Base-by-base conservation (phyloP, 2,888 invertebrate genomes). In the Caenorhabditis sp. region DNA sequence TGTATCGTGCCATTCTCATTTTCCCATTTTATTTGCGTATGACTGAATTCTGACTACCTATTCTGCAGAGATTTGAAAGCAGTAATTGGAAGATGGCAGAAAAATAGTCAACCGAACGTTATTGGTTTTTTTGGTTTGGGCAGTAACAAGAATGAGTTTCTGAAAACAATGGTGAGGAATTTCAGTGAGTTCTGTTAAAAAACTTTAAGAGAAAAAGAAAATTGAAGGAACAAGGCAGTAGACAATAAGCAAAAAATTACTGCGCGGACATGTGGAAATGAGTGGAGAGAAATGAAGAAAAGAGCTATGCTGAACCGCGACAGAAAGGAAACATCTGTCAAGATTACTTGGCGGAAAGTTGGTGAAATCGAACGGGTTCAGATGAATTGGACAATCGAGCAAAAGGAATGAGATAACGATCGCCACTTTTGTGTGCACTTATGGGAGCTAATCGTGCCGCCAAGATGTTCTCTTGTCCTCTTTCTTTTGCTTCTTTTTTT, bases 371-470 rank as follows among this genome's bases (percentile, higher is more conserved):
- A 47, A 47, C 47, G 47, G 47, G 56, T 47, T 18, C 32, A 22
- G 15, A 32, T 18, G 24, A 3, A 24, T 24, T 20, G 32, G 32
- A n/a, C n/a, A n/a, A n/a, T 5, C 47, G 18, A 5, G n/a, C 35
- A 18, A 35, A 20, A 35, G 20, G 35, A 15, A 50, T 13, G 24
- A 11, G 26, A 70, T 58, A 72, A 64, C 56, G n/a, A 72, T 15
- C 26, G 64, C 56, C 56, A 64, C 50, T 72, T 56, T 71, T 50
- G 32, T 47, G 22, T 65, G 72, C 72, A 64, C 72, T 72, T 58
- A 72, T 64, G 44, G 18, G 37, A 72, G 72, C 72, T 64, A 72
- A 72, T 72, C 65, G 47, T 50, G 26, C 28, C 62, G 20, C 28
- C 28, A 50, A 70, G 61, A 53, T 71, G 71, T 71, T 71, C 71